These are phyloP conservation scores for Amphipoea oculea DNA, from an alignment of 2,888 invertebrate genomes.

Conservation along the genomic window DNA sequence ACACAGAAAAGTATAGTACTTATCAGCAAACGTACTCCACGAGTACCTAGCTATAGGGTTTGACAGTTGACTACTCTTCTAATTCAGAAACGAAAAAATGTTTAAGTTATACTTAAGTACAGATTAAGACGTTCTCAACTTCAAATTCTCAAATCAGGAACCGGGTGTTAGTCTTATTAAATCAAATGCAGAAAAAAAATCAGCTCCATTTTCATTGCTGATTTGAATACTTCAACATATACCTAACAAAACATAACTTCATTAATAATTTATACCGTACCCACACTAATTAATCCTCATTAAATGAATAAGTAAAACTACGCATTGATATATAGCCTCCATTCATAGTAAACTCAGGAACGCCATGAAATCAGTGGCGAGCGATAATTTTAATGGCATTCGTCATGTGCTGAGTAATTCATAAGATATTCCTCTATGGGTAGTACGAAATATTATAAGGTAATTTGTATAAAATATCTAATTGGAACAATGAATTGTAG, in stretches of 20 bases:
- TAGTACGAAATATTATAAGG: conserved; percentile 31
- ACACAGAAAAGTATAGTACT: neutral
- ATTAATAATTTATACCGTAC: neutral
- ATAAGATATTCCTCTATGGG: conserved; percentile 62
- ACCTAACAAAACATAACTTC: neutral
- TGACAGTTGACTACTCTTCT: no score
- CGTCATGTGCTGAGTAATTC: conserved; percentile 59
- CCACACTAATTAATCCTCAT: conserved; percentile 17
- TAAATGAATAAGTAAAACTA: conserved; percentile 25
- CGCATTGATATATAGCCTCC: conserved; percentile 38
- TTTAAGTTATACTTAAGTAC: no score
- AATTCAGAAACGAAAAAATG: no score
- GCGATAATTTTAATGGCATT: conserved; percentile 58
- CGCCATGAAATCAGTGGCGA: conserved; percentile 62
- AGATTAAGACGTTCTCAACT: no score
- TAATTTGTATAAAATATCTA: conserved; percentile 44
- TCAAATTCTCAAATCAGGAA: no score
- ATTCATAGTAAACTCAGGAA: conserved; percentile 55
- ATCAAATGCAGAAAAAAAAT: neutral
- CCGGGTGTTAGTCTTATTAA: no score
- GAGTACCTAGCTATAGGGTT: neutral
- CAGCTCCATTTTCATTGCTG: neutral
- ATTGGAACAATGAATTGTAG: conserved; percentile 45
- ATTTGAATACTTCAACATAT: conserved; percentile 4
- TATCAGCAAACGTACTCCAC: neutral